Conservation (phyloP, 2,113 vertebrate species). For the Panurus biarmicus region DNA sequence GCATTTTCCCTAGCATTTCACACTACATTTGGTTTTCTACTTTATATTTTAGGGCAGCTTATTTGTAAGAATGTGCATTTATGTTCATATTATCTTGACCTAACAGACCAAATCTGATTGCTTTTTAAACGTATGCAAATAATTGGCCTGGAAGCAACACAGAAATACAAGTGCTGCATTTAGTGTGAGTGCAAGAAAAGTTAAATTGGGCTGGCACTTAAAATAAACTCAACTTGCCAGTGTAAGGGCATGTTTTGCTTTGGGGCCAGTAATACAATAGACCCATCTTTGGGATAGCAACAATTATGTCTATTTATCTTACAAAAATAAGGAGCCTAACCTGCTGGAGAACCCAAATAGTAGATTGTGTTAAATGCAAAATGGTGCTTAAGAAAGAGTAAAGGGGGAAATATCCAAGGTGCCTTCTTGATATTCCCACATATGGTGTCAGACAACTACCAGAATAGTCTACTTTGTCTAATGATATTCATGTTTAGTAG, state of each 20-base stretch:
- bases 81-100: constrained; percentile 54
- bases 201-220: constrained; percentile 23
- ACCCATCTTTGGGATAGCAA: not conserved
- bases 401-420: not conserved
- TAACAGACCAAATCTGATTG: constrained; percentile 57
- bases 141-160: constrained; percentile 23
- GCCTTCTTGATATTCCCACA: not conserved
- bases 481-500: not conserved
- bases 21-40: constrained; percentile 60
- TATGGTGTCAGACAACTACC: not conserved
- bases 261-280: not conserved
- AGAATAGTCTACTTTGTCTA: not conserved
- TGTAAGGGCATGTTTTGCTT: not conserved
- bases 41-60: constrained; percentile 57
- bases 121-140: constrained; percentile 23
- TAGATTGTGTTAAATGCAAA: not conserved
- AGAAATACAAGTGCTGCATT: constrained; percentile 1
- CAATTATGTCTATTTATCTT: not conserved
- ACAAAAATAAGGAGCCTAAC: not conserved
- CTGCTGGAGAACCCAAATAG: not conserved
- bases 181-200: not conserved
- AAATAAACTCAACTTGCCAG: not conserved
- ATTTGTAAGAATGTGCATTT: constrained; percentile 51
- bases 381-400: not conserved
- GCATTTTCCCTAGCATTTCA: constrained; percentile 53